Base-by-base conservation (phyloP, 2,888 invertebrate species). In the Leptura quadrifasciata region DNA sequence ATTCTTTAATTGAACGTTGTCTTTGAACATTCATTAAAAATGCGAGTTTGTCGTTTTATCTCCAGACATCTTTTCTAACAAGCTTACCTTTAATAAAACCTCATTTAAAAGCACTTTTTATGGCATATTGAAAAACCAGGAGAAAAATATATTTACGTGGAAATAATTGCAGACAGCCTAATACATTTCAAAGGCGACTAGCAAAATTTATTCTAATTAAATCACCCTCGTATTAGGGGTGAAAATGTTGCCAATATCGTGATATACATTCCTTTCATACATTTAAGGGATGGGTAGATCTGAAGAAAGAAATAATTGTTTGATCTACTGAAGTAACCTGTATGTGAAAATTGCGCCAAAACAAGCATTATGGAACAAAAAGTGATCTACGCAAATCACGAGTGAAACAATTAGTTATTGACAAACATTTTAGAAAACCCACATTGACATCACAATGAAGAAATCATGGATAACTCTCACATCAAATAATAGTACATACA, bases 1-100 rank as follows among this genome's bases (percentile, higher is more conserved):
- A 57, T 57, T 21, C 20, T 57, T 21, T 57, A 57, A 57, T 57
- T 57, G 57, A 18, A 57, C 18, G 57, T 57, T 57, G 57, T 57
- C 21, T 57, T 57, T 20, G 12, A 10, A 18, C 20, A 57, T 57
- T 57, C 57, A 20, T 20, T 57, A 57, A 54, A 21, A 18, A 57
- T 47, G 57, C 55, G 57, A 12, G 2, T 21, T 57, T 55, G 52
- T n/a, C 54, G 54, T 17, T 55, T 55, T 17, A 17, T 55, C 18
- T 18, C 9, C 21, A 57, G 57, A 9, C 15, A 57, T 47, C n/a
- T 15, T n/a, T 18, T 20, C 18, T 57, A 57, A 57, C 10, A 57
- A 57, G 57, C 57, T 57, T 57, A 57, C 21, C 21, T 57, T 57
- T 57, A 57, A 57, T 21, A 21, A 57, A 54, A 54, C 12, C 17